Percentiles rank a stretch among this genome's conserved stretches.
Conservation (phyloP, 1,140 invertebrate genomes). For the Pissodes strobi region DNA sequence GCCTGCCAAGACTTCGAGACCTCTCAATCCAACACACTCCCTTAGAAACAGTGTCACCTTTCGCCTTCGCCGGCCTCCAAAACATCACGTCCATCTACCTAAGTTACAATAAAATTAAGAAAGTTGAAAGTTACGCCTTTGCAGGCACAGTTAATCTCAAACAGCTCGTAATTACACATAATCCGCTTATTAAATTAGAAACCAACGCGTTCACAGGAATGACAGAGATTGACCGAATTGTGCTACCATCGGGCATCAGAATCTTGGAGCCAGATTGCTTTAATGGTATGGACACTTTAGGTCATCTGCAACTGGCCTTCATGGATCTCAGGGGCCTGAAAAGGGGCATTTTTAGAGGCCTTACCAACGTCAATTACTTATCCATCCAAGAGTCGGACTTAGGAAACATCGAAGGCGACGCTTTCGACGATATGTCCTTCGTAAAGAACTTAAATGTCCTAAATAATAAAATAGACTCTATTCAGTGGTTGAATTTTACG, state of each 20-base stretch:
- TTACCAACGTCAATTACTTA: slow-evolving; percentile 72
- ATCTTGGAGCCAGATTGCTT: slow-evolving; percentile 78
- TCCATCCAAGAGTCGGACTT: slow-evolving; percentile 80
- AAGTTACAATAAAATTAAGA: slow-evolving; percentile 76
- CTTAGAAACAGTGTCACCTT: slow-evolving; percentile 72
- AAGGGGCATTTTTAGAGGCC: slow-evolving; percentile 73
- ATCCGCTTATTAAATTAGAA: slow-evolving; percentile 74
- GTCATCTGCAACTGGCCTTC: slow-evolving; percentile 74
- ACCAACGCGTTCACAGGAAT: slow-evolving; percentile 79
- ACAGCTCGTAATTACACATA: slow-evolving; percentile 74
- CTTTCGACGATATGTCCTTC: slow-evolving; percentile 71
- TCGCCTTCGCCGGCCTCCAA: slow-evolving; percentile 80
- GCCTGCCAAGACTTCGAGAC: slow-evolving; percentile 72
- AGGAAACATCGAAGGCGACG: slow-evolving; percentile 70
- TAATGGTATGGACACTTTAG: slow-evolving; percentile 76
- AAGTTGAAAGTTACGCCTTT: slow-evolving; percentile 79
- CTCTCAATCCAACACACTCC: slow-evolving; percentile 83
- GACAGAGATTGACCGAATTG: slow-evolving; percentile 74
- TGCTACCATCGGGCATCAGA: slow-evolving; percentile 76
- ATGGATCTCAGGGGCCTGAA: slow-evolving; percentile 76
- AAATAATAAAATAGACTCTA: slow-evolving; percentile 82
- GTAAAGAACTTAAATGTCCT: slow-evolving; percentile 73
- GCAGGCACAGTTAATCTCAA: slow-evolving; percentile 81
- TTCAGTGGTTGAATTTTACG: slow-evolving; percentile 71
- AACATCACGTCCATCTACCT: slow-evolving; percentile 76